Evolutionary conservation across 2,797 vertebrate genomes (phyloP), one percentile per base, ranked within the genome.

Genomic region (Hydrolagus colliei): DNA sequence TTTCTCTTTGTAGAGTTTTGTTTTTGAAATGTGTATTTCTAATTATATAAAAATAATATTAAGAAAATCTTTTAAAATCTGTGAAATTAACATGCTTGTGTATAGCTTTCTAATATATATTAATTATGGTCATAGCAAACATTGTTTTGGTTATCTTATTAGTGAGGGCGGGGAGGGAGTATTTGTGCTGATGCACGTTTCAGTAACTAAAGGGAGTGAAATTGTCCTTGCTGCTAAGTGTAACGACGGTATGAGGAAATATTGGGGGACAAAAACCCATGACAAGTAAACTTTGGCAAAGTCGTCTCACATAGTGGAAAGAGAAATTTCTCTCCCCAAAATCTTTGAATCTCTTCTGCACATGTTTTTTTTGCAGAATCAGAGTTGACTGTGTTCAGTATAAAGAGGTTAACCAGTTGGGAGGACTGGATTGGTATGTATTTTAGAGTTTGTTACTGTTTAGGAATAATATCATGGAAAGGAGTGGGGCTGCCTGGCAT

Each of bases 81-180:
- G 97, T 98, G 97, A 99, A 99, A 98, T 99, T 97, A 98, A 98
- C 96, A 99, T 98, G 97, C 97, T 99, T 99, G 97, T 99, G 97
- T 98, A 99, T 98, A 99, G 97, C 97, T 98, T 98, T 98, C 96
- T 98, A 98, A 98, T 98, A 98, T 98, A 95, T 95, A 94, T 86
- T 95, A 94, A 93, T 94, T 93, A 96, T 95, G 95, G 94, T 95
- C 94, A 95, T 95, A 95, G 93, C 94, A 95, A 92, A 94, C 92
- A 92, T 93, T 95, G 86, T 95, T 95, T 93, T 84, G 79, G 79
- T 95, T 95, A 93, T 93, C 93, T 97, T 97, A 94, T 95, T 96
- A 96, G 96, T 93, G 96, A 95, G 96, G 93, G 95, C 96, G 95
- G 96, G 93, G 95, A 96, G 93, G 92, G 92, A 91, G 93, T 95